Conservation (phyloP, 2,797 vertebrate species). For the Oryzias sinensis region DNA sequence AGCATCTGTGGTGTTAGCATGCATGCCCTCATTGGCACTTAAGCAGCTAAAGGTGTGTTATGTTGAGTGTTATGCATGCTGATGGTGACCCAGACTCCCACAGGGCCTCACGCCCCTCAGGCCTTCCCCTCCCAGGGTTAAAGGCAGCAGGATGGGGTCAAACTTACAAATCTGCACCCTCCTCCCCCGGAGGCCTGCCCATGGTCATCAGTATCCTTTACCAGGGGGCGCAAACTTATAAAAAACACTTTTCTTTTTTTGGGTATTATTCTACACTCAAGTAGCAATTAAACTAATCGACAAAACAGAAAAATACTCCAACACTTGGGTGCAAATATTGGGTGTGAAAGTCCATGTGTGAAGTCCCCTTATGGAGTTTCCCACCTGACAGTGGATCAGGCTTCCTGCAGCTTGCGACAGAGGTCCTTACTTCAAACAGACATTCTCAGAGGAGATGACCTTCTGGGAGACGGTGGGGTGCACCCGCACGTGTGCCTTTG, state of each 20-base stretch:
- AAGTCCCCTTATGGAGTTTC: slow-evolving; percentile 1
- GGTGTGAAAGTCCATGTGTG: slow-evolving; percentile 16
- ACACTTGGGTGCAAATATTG: not conserved
- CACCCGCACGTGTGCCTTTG: slow-evolving; percentile 35
- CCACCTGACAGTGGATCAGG: slow-evolving; percentile 42
- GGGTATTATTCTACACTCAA: too few relatives aligned
- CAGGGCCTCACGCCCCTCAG: slow-evolving; percentile 42
- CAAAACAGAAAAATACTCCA: too few relatives aligned
- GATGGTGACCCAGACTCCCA: slow-evolving; percentile 64
- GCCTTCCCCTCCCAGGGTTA: slow-evolving; percentile 44
- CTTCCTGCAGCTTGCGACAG: slow-evolving; percentile 61
- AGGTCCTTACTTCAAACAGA: slow-evolving; percentile 74
- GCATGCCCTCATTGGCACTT: slow-evolving; percentile 27
- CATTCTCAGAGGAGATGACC: slow-evolving; percentile 73
- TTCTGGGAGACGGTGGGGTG: slow-evolving; percentile 66
- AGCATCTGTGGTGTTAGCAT: slow-evolving; percentile 10
- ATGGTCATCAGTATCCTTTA: slow-evolving; percentile 74
- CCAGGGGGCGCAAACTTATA: slow-evolving; percentile 46
- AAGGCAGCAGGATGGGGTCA: slow-evolving; percentile 62
- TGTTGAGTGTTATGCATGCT: slow-evolving; percentile 65
- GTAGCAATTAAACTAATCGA: too few relatives aligned
- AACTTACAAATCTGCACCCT: slow-evolving; percentile 60
- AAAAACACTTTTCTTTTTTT: not conserved
- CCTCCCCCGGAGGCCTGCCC: slow-evolving; percentile 62
- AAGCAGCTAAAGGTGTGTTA: slow-evolving; percentile 41